Evolutionary conservation across 2,888 invertebrate species (phyloP).

Genomic region (Diachrysia chrysitis): DNA sequence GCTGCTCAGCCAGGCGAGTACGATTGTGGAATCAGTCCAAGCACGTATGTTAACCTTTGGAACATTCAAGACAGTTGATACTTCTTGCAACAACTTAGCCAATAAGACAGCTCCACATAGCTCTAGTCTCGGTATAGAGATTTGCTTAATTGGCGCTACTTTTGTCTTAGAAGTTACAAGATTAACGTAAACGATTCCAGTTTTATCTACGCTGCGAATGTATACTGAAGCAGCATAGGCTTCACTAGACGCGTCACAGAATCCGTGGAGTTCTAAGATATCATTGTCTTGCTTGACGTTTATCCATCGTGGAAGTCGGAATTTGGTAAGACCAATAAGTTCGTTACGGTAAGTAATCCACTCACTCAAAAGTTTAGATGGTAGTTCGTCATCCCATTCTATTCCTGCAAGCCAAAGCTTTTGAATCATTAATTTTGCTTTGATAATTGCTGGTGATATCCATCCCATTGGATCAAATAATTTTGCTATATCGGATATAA

Average conservation of each 20-base stretch:
- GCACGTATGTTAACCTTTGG: constrained; percentile 2
- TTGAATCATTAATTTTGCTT: constrained; percentile 36
- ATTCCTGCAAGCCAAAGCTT: neutral
- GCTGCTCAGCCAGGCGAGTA: constrained; percentile 16
- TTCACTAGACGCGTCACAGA: constrained; percentile 39
- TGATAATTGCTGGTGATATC: constrained; percentile 37
- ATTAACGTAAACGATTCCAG: constrained; percentile 17
- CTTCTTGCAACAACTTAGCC: constrained; percentile 33
- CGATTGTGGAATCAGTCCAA: constrained; percentile 11
- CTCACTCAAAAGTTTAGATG: constrained; percentile 16
- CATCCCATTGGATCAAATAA: constrained; percentile 65
- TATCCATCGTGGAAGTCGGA: constrained; percentile 37
- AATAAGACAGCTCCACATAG: constrained; percentile 48
- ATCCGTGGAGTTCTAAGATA: constrained; percentile 40
- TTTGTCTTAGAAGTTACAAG: constrained; percentile 15
- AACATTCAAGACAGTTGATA: constrained; percentile 23
- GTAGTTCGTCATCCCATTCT: constrained; percentile 9
- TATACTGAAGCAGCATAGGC: constrained; percentile 51
- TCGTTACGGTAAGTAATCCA: constrained; percentile 32
- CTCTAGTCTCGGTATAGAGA: constrained; percentile 43
- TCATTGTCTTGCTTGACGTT: neutral
- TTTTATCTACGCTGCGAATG: constrained; percentile 17
- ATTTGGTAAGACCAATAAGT: constrained; percentile 11
- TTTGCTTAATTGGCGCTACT: constrained; percentile 21
- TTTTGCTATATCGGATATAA: constrained; percentile 59